Conservation (phyloP, 2,113 vertebrate genomes). For the Burhinus bistriatus region DNA sequence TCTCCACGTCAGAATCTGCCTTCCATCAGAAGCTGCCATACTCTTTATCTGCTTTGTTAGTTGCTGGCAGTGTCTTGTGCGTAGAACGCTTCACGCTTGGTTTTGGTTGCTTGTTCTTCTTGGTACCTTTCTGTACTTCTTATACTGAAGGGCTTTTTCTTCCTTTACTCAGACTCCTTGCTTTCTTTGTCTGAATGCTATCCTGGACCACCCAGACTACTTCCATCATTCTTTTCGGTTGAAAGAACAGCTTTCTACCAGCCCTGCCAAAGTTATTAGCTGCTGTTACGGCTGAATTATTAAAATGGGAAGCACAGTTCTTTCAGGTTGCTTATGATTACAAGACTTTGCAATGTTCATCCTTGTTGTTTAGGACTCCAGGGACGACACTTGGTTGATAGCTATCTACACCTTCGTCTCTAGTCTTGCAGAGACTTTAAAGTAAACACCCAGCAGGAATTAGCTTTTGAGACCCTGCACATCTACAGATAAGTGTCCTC, state of each 20-base stretch:
- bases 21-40: neutral
- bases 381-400: neutral
- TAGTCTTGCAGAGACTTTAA: neutral
- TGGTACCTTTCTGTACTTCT: neutral
- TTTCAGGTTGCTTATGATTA: neutral
- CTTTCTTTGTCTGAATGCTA: neutral
- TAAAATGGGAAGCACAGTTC: neutral
- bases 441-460: neutral
- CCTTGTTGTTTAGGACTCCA: neutral
- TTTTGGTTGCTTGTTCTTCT: neutral
- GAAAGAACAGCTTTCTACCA: neutral
- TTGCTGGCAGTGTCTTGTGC: neutral
- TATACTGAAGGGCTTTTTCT: neutral
- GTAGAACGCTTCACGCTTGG: neutral
- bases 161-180: neutral
- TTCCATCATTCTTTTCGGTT: neutral
- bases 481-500: neutral
- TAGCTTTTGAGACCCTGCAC: neutral
- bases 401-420: neutral
- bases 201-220: neutral
- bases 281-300: neutral
- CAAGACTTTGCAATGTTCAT: neutral
- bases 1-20: neutral
- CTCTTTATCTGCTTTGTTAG: neutral
- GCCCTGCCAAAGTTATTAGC: neutral